Conservation (phyloP, 2,797 vertebrate genomes). For the Salmo trutta region DNA sequence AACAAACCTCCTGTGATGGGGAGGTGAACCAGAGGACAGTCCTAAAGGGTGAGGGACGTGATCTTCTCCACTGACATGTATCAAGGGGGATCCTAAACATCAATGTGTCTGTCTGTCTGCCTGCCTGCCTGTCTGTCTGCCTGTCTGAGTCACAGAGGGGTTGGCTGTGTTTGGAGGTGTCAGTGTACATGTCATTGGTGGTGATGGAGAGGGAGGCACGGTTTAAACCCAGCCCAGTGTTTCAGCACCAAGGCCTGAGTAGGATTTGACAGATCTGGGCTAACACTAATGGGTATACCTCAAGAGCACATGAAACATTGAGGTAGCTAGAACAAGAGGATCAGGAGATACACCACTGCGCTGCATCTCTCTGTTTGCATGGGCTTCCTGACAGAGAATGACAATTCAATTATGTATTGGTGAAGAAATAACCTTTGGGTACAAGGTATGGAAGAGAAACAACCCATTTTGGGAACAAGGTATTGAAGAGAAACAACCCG, state of each 20-base stretch:
- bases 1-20: constrained; percentile 15
- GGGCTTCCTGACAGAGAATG: neutral
- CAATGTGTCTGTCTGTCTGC: neutral
- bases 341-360: constrained; percentile 2
- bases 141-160: neutral
- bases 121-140: neutral
- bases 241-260: constrained; percentile 59
- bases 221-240: constrained; percentile 53
- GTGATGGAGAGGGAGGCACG: constrained; percentile 2
- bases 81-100: neutral
- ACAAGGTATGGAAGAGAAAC: neutral
- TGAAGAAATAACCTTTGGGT: neutral
- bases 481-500: neutral
- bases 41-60: constrained; percentile 8
- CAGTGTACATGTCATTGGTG: constrained; percentile 7
- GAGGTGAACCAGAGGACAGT: constrained; percentile 39
- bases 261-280: constrained; percentile 79
- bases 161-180: constrained; percentile 18
- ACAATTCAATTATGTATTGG: neutral
- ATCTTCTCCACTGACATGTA: neutral
- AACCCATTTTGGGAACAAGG: too few relatives aligned
- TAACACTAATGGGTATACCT: constrained; percentile 76
- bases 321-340: neutral
- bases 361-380: neutral
- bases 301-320: constrained; percentile 10